Evolutionary conservation across 1,140 invertebrate species (phyloP).

Genomic region (Drosophila eugracilis): DNA sequence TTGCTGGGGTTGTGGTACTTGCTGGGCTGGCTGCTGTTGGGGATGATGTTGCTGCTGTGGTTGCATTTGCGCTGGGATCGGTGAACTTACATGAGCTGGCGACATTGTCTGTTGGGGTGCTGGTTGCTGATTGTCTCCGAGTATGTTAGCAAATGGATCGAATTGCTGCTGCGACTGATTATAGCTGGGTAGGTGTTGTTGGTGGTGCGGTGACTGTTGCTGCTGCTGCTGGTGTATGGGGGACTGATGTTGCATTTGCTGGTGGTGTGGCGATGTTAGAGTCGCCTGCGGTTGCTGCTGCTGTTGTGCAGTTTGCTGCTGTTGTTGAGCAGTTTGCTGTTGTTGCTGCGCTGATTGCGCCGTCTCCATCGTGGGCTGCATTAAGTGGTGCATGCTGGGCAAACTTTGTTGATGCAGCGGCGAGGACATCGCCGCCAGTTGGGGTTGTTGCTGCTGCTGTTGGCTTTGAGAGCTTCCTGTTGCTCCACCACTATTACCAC

Average conservation of each 20-base stretch:
- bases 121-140: constrained; percentile 31
- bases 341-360: constrained; percentile 44
- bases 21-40: constrained; percentile 41
- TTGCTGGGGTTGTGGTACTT: constrained; percentile 34
- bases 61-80: constrained; percentile 59
- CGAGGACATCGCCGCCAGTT: constrained; percentile 60
- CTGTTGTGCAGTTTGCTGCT: constrained; percentile 28
- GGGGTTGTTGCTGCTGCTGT: constrained; percentile 33
- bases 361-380: constrained; percentile 53
- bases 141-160: constrained; percentile 70
- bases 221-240: constrained; percentile 71
- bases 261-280: constrained; percentile 62
- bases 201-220: constrained; percentile 65
- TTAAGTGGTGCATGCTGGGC: constrained; percentile 71
- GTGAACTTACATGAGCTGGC: constrained; percentile 74
- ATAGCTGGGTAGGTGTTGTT: constrained; percentile 70
- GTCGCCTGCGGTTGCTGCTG: constrained; percentile 52
- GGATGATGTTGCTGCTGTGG: constrained; percentile 51
- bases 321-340: constrained; percentile 22
- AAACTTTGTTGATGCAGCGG: constrained; percentile 68
- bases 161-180: constrained; percentile 71
- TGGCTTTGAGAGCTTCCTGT: constrained; percentile 5
- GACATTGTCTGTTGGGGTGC: constrained; percentile 60
- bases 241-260: constrained; percentile 71
- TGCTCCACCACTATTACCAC: constrained; percentile 54